Percentiles rank a stretch among this genome's conserved stretches.
Conservation (phyloP, 2,888 invertebrate species). For the Bhutanitis thaidina region DNA sequence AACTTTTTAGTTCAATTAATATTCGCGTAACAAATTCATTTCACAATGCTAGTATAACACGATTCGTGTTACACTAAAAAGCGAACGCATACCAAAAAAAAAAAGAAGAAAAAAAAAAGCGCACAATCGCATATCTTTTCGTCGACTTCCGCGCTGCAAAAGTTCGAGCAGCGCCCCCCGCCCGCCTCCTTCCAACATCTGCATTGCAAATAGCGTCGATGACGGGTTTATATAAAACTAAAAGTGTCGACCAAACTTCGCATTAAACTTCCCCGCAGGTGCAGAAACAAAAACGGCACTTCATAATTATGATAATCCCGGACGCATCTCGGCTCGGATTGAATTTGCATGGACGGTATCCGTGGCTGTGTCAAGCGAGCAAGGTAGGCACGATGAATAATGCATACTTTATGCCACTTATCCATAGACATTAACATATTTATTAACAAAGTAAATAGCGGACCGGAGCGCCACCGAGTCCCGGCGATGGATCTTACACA, state of each 20-base stretch:
- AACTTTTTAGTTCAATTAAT: slow-evolving; percentile 4
- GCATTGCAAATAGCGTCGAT: slow-evolving; percentile 77
- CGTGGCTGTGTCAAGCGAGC: slow-evolving; percentile 76
- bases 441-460: slow-evolving; percentile 79
- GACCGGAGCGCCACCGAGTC: slow-evolving; percentile 47
- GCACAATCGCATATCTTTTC: slow-evolving; percentile 62
- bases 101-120: too few relatives aligned
- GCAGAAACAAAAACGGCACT: slow-evolving; percentile 77
- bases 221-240: slow-evolving; percentile 75
- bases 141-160: slow-evolving; percentile 62
- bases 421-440: slow-evolving; percentile 76
- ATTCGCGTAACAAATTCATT: slow-evolving; percentile 28
- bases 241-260: slow-evolving; percentile 77
- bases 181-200: slow-evolving; percentile 72
- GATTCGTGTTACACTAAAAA: slow-evolving; percentile 63
- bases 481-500: slow-evolving; percentile 37
- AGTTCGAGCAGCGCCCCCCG: slow-evolving; percentile 52
- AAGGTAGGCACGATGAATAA: slow-evolving; percentile 72
- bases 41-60: slow-evolving; percentile 47
- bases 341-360: slow-evolving; percentile 77
- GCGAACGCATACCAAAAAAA: slow-evolving; percentile 46
- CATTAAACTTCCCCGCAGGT: slow-evolving; percentile 74
- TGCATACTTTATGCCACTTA: slow-evolving; percentile 71
- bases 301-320: slow-evolving; percentile 77
- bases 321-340: slow-evolving; percentile 72